Conservation (phyloP, 1,140 invertebrate genomes). For the Homalodisca vitripennis region DNA sequence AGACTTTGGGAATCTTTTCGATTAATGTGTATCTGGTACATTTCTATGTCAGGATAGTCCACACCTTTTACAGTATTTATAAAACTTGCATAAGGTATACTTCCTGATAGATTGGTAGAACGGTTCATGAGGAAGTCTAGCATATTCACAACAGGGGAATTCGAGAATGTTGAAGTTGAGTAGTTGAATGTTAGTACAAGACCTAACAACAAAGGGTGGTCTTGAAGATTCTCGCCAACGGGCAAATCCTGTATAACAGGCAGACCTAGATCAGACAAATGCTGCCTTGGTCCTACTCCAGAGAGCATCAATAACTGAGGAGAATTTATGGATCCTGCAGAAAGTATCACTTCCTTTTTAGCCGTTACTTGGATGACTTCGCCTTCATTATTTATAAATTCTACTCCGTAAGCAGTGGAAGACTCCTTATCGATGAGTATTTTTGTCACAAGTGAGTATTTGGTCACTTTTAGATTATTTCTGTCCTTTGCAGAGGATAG, state of each 20-base stretch:
- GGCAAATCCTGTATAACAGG: conserved; percentile 52
- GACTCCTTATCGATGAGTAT: neutral
- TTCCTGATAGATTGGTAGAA: neutral
- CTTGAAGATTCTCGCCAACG: conserved; percentile 62
- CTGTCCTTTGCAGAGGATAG: neutral
- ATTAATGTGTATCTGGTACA: neutral
- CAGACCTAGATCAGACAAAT: conserved; percentile 47
- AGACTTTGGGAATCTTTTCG: neutral
- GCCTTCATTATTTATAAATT: neutral
- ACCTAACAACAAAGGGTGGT: conserved; percentile 51
- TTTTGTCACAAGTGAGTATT: conserved; percentile 1
- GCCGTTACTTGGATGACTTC: neutral
- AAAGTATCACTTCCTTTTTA: conserved; percentile 8
- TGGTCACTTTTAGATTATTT: neutral
- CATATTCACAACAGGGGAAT: neutral
- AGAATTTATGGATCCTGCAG: conserved; percentile 30
- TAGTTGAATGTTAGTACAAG: neutral
- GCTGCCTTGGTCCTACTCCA: conserved; percentile 30
- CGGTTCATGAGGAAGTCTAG: neutral
- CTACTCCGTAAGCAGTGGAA: conserved; percentile 1
- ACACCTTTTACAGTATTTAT: neutral
- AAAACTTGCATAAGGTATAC: neutral
- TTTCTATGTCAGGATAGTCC: neutral
- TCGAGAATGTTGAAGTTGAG: conserved; percentile 52
- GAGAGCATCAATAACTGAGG: conserved; percentile 33